These are phyloP conservation scores for Drosophila auraria DNA, from an alignment of 1,140 invertebrate genomes.

Conservation along the genomic window DNA sequence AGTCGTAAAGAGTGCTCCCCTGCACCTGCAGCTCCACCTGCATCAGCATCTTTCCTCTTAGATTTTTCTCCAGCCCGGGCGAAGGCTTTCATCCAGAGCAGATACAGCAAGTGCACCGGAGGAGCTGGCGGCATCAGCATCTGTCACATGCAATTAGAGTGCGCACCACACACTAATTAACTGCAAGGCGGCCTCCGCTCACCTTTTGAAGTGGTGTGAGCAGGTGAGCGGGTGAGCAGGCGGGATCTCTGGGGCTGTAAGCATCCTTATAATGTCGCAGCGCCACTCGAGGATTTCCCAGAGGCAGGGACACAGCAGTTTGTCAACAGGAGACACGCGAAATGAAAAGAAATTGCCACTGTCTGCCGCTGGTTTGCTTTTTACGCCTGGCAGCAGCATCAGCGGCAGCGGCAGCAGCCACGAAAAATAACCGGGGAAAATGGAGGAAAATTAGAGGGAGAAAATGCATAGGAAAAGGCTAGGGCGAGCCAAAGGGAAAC, in stretches of 20 bases:
- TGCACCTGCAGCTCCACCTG: background rate
- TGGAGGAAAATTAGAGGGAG: conserved; percentile 22
- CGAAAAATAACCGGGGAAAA: conserved; percentile 36
- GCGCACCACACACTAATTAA: conserved; percentile 76
- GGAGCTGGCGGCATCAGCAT: conserved; percentile 41
- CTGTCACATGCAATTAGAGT: conserved; percentile 77
- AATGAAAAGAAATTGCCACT: conserved; percentile 84
- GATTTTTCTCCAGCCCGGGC: background rate
- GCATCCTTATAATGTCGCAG: conserved; percentile 76
- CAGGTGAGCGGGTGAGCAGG: background rate
- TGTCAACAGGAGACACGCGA: conserved; percentile 73
- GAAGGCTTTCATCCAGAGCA: conserved; percentile 8
- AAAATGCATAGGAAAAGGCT: conserved; percentile 22
- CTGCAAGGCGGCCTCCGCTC: conserved; percentile 55
- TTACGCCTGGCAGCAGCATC: conserved; percentile 37
- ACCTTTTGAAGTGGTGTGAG: conserved; percentile 50
- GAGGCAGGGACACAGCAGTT: conserved; percentile 57
- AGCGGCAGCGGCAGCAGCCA: conserved; percentile 2
- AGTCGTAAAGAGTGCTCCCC: conserved; percentile 59
- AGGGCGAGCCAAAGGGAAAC: conserved; percentile 39
- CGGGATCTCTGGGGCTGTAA: conserved; percentile 16
- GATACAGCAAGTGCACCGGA: conserved; percentile 24
- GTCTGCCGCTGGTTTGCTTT: conserved; percentile 58
- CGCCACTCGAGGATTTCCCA: conserved; percentile 69
- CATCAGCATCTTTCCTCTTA: background rate